These are phyloP conservation scores for Celastrina argiolus DNA, from an alignment of 2,888 invertebrate genomes.

Conservation along the genomic window DNA sequence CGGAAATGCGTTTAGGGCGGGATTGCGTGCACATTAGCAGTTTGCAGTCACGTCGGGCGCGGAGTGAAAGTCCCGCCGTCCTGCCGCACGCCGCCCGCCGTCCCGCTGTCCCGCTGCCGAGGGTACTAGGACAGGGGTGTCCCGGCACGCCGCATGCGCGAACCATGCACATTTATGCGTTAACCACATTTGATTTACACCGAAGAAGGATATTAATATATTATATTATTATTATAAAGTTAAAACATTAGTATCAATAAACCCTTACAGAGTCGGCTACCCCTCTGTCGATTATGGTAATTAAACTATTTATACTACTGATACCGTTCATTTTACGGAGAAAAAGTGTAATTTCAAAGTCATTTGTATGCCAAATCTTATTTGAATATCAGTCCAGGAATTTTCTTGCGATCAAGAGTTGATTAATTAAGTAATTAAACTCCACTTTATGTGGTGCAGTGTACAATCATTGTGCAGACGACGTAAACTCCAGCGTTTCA, in stretches of 20 bases:
- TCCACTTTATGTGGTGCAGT: too few species aligned
- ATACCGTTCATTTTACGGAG: background rate
- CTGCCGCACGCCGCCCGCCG: conserved; percentile 39
- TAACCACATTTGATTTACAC: conserved; percentile 42
- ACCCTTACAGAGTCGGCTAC: too few species aligned
- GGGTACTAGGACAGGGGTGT: conserved; percentile 67
- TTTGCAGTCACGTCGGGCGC: conserved; percentile 34
- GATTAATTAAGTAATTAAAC: too few species aligned
- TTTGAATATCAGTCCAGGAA: too few species aligned
- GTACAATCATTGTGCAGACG: too few species aligned
- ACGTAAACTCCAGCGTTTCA: background rate
- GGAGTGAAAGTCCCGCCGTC: conserved; percentile 65
- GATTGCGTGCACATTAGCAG: conserved; percentile 37
- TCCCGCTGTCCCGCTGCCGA: conserved; percentile 43
- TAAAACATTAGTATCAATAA: too few species aligned
- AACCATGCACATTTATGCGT: conserved; percentile 43
- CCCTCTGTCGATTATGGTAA: background rate
- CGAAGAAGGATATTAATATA: conserved; percentile 33
- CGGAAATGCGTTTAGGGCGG: conserved; percentile 17
- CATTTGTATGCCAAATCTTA: too few species aligned
- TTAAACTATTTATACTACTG: background rate
- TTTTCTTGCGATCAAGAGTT: too few species aligned
- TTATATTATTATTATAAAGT: background rate
- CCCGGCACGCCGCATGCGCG: conserved; percentile 52
- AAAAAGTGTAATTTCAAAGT: too few species aligned